A percentile compares a stretch with the other conserved stretches of the same genome.
Conservation (phyloP, 2,113 vertebrate species). For the Stegostoma tigrinum region DNA sequence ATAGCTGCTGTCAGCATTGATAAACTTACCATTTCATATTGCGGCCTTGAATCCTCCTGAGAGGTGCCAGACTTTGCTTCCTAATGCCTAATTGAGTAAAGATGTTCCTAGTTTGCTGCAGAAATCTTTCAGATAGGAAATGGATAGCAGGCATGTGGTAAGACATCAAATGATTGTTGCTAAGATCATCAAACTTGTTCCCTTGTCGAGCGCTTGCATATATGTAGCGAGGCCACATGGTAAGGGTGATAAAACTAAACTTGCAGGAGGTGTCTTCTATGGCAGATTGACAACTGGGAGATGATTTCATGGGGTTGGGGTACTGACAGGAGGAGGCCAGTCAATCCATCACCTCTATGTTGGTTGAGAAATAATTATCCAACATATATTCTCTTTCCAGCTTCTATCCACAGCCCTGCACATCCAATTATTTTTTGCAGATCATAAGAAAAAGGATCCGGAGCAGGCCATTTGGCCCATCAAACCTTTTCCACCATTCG, state of each 20-base stretch:
- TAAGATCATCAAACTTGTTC: background rate
- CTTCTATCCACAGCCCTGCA: no score
- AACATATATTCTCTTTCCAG: background rate
- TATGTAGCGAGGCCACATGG: background rate
- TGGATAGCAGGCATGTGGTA: background rate
- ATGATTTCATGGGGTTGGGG: background rate
- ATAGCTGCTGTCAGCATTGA: background rate
- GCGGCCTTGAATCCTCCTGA: background rate
- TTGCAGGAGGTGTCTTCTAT: background rate
- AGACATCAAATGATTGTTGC: background rate
- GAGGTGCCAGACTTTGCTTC: background rate
- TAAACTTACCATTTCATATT: slow-evolving; percentile 25
- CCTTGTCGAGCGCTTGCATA: background rate
- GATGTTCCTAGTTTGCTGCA: background rate
- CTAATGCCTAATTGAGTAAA: background rate
- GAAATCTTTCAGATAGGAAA: background rate
- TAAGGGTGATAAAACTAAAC: background rate
- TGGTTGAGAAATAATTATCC: background rate
- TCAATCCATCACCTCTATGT: background rate
- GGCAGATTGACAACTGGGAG: background rate
- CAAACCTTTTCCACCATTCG: no score
- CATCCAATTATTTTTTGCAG: no score
- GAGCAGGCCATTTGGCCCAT: no score
- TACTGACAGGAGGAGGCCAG: background rate
- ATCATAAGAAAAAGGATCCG: no score